phyloP scores from a whole-genome alignment of 2,113 vertebrate species.

The Indicator indicator region DNA sequence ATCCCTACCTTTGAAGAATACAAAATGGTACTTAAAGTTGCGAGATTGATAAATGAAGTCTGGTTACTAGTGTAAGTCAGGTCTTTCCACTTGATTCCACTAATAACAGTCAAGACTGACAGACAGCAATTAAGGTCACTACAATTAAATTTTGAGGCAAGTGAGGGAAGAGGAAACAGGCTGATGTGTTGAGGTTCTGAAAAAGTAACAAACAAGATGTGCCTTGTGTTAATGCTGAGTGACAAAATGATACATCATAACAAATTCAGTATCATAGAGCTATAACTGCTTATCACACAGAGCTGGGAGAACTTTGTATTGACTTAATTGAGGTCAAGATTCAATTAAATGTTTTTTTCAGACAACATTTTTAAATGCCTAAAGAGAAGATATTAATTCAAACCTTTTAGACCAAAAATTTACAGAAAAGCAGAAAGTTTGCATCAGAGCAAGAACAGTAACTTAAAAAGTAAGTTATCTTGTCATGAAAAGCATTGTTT shows the following conservation, averaged over 20 bases:
- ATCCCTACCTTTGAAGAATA: neutral
- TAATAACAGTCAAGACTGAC: neutral
- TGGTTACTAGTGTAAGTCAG: neutral
- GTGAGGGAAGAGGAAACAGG: neutral
- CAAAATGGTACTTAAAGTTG: neutral
- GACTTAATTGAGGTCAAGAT: slow-evolving; percentile 35
- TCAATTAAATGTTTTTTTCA: slow-evolving; percentile 5
- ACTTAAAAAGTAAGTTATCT: neutral
- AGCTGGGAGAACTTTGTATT: neutral
- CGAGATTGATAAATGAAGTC: neutral
- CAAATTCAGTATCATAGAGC: slow-evolving; percentile 10
- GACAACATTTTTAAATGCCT: slow-evolving; percentile 14
- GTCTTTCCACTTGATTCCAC: neutral
- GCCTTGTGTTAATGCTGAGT: neutral
- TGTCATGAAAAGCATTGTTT: neutral
- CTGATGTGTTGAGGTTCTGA: neutral
- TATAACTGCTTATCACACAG: neutral
- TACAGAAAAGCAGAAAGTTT: slow-evolving; percentile 7
- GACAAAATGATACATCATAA: neutral
- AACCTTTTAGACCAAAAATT: neutral
- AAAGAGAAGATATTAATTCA: slow-evolving; percentile 9
- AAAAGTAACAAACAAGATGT: neutral
- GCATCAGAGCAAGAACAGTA: neutral
- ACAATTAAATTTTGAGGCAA: neutral
- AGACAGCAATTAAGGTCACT: neutral